Conservation (phyloP, 2,888 invertebrate genomes). For the Disparrhopalites patrizii region DNA sequence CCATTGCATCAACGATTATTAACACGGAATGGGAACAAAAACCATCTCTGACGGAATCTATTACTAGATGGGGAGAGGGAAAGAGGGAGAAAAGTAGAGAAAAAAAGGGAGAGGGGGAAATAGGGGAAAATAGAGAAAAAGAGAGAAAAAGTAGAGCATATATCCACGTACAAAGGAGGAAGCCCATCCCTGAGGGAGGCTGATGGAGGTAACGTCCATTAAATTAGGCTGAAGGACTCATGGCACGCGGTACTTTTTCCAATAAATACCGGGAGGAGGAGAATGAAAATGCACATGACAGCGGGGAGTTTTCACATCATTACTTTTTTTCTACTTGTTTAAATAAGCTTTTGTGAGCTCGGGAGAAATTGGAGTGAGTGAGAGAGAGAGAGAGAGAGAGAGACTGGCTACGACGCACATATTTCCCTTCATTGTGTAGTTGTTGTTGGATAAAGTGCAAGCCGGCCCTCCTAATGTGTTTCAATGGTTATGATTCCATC, state of each 20-base stretch:
- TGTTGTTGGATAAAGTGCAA: constrained; percentile 9
- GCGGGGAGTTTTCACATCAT: constrained; percentile 1
- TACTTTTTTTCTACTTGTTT: neutral
- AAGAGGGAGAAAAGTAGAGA: constrained; percentile 1
- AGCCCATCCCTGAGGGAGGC: too few species aligned
- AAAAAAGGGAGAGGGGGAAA: constrained; percentile 21
- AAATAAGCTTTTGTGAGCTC: too few species aligned
- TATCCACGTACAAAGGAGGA: too few species aligned
- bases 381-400: too few species aligned
- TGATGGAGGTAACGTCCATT: too few species aligned
- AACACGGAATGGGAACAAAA: neutral
- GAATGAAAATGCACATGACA: constrained; percentile 25
- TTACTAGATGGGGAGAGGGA: constrained; percentile 8
- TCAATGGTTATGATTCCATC: constrained; percentile 1
- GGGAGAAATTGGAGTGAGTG: too few species aligned
- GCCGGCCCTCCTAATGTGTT: neutral
- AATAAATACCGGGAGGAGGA: too few species aligned
- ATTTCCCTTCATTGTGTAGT: too few species aligned
- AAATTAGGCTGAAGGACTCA: too few species aligned
- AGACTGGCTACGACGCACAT: neutral
- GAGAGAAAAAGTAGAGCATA: too few species aligned
- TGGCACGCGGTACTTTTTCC: too few species aligned
- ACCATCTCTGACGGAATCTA: constrained; percentile 13
- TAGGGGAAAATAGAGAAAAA: too few species aligned
- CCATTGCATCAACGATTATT: neutral